Conservation (phyloP, 1,140 invertebrate genomes). For the Triops cancriformis region DNA sequence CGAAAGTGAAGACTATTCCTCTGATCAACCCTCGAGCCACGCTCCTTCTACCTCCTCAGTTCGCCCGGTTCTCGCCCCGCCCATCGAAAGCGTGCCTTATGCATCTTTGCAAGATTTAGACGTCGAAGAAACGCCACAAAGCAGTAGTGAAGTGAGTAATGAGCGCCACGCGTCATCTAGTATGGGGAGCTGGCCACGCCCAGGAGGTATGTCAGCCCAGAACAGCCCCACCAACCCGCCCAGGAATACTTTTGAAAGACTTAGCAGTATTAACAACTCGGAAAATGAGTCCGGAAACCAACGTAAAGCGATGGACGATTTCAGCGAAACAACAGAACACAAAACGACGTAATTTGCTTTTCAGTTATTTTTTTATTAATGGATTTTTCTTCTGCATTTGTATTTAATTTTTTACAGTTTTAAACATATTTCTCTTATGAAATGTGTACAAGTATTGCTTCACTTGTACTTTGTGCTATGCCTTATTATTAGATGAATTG, state of each 20-base stretch:
- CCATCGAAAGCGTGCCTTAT: constrained; percentile 18
- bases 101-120: constrained; percentile 4
- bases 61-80: background rate
- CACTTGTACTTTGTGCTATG: too few relatives aligned
- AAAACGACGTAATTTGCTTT: background rate
- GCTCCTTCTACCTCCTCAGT: background rate
- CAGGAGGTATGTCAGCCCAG: background rate
- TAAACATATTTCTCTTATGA: too few relatives aligned
- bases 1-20: background rate
- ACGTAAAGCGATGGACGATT: background rate
- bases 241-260: background rate
- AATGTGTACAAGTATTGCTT: too few relatives aligned
- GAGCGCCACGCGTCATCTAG: background rate
- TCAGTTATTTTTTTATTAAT: background rate
- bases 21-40: background rate
- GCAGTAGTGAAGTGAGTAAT: background rate
- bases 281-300: background rate
- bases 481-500: too few relatives aligned
- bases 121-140: background rate
- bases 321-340: background rate
- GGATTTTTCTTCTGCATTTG: background rate
- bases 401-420: background rate
- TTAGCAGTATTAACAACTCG: background rate
- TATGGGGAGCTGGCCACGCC: background rate
- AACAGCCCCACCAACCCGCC: background rate